These are phyloP conservation scores for Zonitis immaculata DNA, from an alignment of 2,888 invertebrate species.

Conservation along the genomic window DNA sequence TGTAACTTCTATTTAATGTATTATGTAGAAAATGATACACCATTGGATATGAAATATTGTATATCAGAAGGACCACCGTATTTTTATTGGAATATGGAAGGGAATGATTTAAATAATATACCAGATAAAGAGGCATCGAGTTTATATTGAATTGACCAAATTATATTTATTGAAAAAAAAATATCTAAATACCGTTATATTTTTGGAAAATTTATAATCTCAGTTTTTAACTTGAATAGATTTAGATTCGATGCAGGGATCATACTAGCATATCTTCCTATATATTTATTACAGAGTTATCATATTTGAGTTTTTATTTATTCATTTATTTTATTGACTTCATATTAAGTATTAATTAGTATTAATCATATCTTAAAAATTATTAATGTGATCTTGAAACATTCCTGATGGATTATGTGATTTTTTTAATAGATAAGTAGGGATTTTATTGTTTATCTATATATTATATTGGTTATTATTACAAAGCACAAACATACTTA, in stretches of 20 bases:
- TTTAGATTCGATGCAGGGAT: not conserved
- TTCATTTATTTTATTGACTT: too few species aligned
- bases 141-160: slow-evolving; percentile 42
- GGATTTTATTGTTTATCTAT: too few species aligned
- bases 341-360: too few species aligned
- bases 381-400: not conserved
- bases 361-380: not conserved
- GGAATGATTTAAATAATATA: slow-evolving; percentile 65
- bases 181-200: not conserved
- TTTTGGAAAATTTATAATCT: not conserved
- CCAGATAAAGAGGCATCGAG: slow-evolving; percentile 67
- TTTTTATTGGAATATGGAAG: slow-evolving; percentile 72
- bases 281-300: not conserved
- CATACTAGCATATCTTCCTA: not conserved
- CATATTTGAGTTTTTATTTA: too few species aligned
- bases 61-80: slow-evolving; percentile 79
- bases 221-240: too few species aligned
- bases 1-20: slow-evolving; percentile 96
- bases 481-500: too few species aligned
- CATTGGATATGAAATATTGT: slow-evolving; percentile 74
- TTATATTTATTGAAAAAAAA: too few species aligned
- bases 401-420: not conserved
- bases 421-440: too few species aligned
- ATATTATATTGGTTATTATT: too few species aligned
- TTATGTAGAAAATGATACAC: slow-evolving; percentile 73